Conservation (phyloP, 1,140 invertebrate species). For the Zaprionus kolodkinae region DNA sequence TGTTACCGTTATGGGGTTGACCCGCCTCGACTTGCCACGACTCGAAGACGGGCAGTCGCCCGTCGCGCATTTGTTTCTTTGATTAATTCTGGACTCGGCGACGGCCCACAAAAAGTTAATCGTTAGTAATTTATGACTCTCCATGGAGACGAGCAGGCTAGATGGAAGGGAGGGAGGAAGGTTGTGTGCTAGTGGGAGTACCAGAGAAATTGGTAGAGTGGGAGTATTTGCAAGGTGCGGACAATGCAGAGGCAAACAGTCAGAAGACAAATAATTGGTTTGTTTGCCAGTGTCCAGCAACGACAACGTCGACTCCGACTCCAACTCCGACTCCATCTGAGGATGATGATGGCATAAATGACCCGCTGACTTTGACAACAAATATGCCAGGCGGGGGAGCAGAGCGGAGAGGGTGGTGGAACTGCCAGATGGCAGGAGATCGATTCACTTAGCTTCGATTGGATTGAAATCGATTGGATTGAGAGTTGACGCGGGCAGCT, state of each 20-base stretch:
- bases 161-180: slow-evolving; percentile 19
- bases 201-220: background rate
- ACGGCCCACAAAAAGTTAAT: slow-evolving; percentile 65
- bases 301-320: too few species aligned
- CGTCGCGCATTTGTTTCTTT: slow-evolving; percentile 56
- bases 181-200: background rate
- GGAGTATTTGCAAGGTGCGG: slow-evolving; percentile 38
- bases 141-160: slow-evolving; percentile 19
- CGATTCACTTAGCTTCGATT: slow-evolving; percentile 27
- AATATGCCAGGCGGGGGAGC: slow-evolving; percentile 19
- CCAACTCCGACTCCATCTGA: background rate
- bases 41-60: slow-evolving; percentile 20
- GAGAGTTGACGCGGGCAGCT: background rate
- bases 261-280: slow-evolving; percentile 52
- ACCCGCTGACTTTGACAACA: slow-evolving; percentile 58
- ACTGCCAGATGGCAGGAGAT: slow-evolving; percentile 6
- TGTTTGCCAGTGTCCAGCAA: slow-evolving; percentile 23
- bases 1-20: slow-evolving; percentile 38
- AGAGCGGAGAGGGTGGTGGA: background rate
- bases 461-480: slow-evolving; percentile 39
- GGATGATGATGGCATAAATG: slow-evolving; percentile 48
- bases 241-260: slow-evolving; percentile 32
- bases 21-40: slow-evolving; percentile 20
- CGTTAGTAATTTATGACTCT: slow-evolving; percentile 74
- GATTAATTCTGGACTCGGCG: slow-evolving; percentile 45